Evolutionary conservation across 2,113 vertebrate genomes (phyloP), one percentile per base, ranked within the genome.

Genomic region (Euleptes europaea): DNA sequence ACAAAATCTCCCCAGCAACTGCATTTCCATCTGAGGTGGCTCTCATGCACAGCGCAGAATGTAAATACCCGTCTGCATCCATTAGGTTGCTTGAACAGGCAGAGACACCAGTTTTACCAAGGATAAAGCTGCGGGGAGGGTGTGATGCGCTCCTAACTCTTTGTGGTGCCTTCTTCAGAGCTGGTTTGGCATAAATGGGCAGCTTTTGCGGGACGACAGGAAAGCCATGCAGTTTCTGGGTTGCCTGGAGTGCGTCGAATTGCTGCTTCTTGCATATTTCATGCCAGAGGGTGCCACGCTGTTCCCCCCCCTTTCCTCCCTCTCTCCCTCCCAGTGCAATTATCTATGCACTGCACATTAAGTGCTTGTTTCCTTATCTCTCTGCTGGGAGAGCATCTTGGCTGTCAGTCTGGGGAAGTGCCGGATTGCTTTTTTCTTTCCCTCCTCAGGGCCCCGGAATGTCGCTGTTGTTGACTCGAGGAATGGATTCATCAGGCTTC

Each of bases 361-460:
- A 69, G 60, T n/a, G 40, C n/a, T 73, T 85, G 83, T 77, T 83
- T 76, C 80, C 72, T 88, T 35, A 1, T 85, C 73, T 85, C 79
- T 86, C 86, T 83, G 79, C 80, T 79, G 70, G 76, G 54, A 77
- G 71, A 84, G 82, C 9, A 54, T 75, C 73, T 71, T 92, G 77
- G 66, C 84, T 1, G 0, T 84, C 76, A 70, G 80, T 80, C 82
- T 89, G 3, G 0, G 79, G 35, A 54, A 75, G 60, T 83, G 77
- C 31, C 31, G 81, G 35, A 75, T 17, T 70, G 42, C 54, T 82
- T 33, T 4, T 77, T 86, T 5, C 63, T 67, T 51, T 31, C 23
- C 35, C 49, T 19, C 54, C 35, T 57, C 23, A 14, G n/a, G 69
- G 47, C 49, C 66, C 78, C 31, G 14, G 57, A 47, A 71, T 75